Evolutionary conservation across 2,113 vertebrate genomes (phyloP), one percentile per base, ranked within the genome.

Genomic region (Agelaius tricolor): DNA sequence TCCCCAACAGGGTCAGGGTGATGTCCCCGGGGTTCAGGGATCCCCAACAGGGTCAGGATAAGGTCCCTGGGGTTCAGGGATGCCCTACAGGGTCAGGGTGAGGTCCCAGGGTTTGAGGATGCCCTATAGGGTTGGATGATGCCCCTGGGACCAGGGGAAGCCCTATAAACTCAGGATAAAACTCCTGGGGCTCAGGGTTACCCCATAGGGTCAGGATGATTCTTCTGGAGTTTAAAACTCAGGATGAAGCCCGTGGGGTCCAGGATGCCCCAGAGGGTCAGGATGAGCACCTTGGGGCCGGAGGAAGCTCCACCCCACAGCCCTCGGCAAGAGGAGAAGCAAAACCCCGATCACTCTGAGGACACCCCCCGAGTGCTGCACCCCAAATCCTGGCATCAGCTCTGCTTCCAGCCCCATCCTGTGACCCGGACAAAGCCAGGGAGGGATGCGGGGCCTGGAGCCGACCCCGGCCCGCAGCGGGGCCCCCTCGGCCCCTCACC

Each of bases 11-110:
- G 21, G 8, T 37, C 10, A 59, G 52, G 10, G 31, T 49, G 27
- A 65, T 3, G 30, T 3, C 6, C 8, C 3, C 6, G 4, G 23
- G 5, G 2, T 5, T 13, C 3, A 3, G 23, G 11, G 44, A 35
- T 61, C 15, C 31, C 46, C 46, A 6, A 4, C 2, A 47, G 11
- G 46, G 46, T 23, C 46, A 23, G 35, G 35, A 35, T 35, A 35
- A 35, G 35, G 46, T 47, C 46, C 22, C 46, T 1, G 22, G 46
- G 22, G 22, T 23, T 47, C 22, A 49, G 19, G 30, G 55, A 49
- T 30, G 11, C 31, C 20, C 79, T 2, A 3, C 0, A 35, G 19
- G 8, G 13, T 47, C 6, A 68, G 49, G 13, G 28, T 27, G 24
- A 72, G 2, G 13, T 2, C 27, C 10, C 8, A 4, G 39, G 4